Percentiles rank a stretch among this genome's conserved stretches.
These are phyloP conservation scores for Crematogaster levior DNA, from an alignment of 2,888 invertebrate genomes.

Conservation along the genomic window DNA sequence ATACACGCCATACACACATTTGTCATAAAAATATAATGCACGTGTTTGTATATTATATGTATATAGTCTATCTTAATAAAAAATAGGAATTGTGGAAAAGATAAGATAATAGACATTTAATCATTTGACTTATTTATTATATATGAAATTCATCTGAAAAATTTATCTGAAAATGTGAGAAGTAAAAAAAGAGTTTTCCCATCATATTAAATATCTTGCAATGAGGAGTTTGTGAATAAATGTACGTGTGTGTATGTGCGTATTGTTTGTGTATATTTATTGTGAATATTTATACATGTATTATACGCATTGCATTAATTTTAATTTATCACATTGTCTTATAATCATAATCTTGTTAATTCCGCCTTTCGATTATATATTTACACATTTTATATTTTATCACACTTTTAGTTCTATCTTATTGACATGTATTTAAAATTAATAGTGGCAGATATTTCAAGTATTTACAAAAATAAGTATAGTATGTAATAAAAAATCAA, in stretches of 20 bases:
- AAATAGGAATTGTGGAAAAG: neutral
- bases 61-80: neutral
- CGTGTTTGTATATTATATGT: too few species aligned
- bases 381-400: constrained; percentile 37
- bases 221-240: too few species aligned
- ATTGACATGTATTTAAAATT: constrained; percentile 23
- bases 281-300: neutral
- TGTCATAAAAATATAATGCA: neutral
- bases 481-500: constrained; percentile 28
- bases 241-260: neutral
- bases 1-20: neutral
- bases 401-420: constrained; percentile 41
- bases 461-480: constrained; percentile 24
- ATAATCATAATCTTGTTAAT: constrained; percentile 32
- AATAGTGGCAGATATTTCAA: constrained; percentile 12
- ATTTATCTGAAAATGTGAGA: neutral
- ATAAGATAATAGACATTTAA: neutral
- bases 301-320: constrained; percentile 16
- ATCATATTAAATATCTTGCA: neutral
- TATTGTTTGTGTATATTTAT: neutral
- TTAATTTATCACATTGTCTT: constrained; percentile 49
- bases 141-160: too few species aligned
- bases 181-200: neutral
- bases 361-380: constrained; percentile 20
- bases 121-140: neutral